Evolutionary conservation across 2,113 vertebrate species (phyloP), one percentile per base, ranked within the genome.

Genomic region (Danio rerio): DNA sequence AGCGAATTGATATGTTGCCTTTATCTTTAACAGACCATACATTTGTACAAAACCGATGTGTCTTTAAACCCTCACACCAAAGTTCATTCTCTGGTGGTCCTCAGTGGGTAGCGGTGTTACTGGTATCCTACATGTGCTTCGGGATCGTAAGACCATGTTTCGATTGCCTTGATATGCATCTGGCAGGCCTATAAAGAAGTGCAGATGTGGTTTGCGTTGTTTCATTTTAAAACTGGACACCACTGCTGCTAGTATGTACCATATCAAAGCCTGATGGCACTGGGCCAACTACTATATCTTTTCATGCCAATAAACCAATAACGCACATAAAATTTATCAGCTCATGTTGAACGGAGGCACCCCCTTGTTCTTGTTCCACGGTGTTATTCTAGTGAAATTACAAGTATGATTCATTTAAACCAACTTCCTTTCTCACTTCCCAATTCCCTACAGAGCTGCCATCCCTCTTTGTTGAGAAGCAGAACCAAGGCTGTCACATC

Each of bases 141-240:
- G 7, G 15, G 71, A 69, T 74, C 11, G 49, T 43, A 79, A 53
- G 56, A 63, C 84, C 55, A 80, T 18, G 61, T 87, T 86, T 82
- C 11, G 82, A 84, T 84, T 83, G 86, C 56, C 49, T n/a, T 86
- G 80, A 80, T 80, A 21, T 83, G 69, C 87, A 63, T 87, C 85
- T 93, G 89, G 91, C 80, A 84, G 58, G 11, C 83, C 50, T 78
- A 80, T 16, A 88, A 84, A 89, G 83, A 62, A 78, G 40, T n/a
- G 12, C 43, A 49, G 80, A n/a, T 55, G 68, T 80, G 80, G 62
- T 84, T 85, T 71, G 11, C 47, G 72, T 71, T 58, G 47, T 82
- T 82, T 81, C 10, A 78, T 31, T 70, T 49, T 61, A 80, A 81
- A 83, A 71, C 61, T 71, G 79, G 61, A 85, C 81, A 84, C 82